Percentiles rank a stretch among this genome's conserved stretches.
These are phyloP conservation scores for Lycodopsis pacificus DNA, from an alignment of 2,797 vertebrate species.

Conservation along the genomic window DNA sequence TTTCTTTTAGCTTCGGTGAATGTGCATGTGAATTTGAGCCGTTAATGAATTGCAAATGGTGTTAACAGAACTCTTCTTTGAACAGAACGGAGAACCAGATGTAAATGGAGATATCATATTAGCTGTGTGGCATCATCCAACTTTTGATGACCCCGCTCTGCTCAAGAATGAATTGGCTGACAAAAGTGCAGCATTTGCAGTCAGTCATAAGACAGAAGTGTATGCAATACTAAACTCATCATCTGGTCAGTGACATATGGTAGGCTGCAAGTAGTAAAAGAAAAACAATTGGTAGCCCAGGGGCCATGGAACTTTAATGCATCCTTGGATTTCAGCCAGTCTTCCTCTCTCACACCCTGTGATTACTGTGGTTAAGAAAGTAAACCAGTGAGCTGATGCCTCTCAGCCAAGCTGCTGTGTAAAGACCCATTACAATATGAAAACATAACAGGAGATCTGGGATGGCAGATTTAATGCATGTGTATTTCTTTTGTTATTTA, in stretches of 20 bases:
- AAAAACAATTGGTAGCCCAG: not conserved
- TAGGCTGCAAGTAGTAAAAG: not conserved
- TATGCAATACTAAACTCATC: not conserved
- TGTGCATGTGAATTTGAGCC: not conserved
- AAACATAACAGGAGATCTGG: not conserved
- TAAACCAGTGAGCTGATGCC: not conserved
- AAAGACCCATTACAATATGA: not conserved
- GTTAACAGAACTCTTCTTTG: not conserved
- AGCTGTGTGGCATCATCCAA: not conserved
- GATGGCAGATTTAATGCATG: not conserved
- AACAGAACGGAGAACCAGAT: not conserved
- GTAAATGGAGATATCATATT: not conserved
- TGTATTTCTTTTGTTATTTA: not conserved
- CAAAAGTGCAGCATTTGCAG: not conserved
- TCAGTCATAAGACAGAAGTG: not conserved
- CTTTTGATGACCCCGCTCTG: not conserved
- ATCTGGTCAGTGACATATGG: not conserved
- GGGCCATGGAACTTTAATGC: not conserved
- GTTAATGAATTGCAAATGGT: not conserved
- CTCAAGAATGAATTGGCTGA: not conserved
- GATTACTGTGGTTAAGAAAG: not conserved
- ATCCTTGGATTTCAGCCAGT: not conserved
- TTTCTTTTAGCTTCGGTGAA: no score
- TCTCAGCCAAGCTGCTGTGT: not conserved
- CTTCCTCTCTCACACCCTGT: not conserved